Base-by-base conservation (phyloP, 2,797 vertebrate genomes). In the Enteromius fasciolatus region DNA sequence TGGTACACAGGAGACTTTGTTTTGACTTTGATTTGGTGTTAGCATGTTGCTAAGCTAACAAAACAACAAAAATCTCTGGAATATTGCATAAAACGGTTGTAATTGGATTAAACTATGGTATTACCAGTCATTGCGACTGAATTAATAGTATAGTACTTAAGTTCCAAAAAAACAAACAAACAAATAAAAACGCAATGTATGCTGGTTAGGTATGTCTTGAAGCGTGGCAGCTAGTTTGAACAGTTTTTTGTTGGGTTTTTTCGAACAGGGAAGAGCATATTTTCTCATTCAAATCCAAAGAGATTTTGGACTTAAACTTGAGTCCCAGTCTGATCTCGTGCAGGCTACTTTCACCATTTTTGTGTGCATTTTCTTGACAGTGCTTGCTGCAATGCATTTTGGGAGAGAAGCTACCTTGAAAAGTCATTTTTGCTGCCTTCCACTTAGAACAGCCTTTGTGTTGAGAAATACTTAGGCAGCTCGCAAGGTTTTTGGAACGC, bases 31-130 rank as follows among this genome's bases (percentile, higher is more conserved):
- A 50, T 31, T 74, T 36, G 17, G 10, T 11, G 20, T 36, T 54
- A 52, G 28, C 72, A 74, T 74, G 48, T 36, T 74, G 48, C 18
- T n/a, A 54, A 50, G 48, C 25, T 73, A 52, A 31, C 25, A 12
- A 50, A 25, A 72, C 11, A 12, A 28, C 23, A 15, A 15, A 31
- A 63, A 23, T 15, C 12, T 31, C 14, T 63, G 10, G 7, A 25
- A 44, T 23, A 23, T 44, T 36, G 18, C 3, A 9, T 8, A 44
- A 69, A 25, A 44, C 9, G 17, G 3, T 4, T 70, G 25, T 48
- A 10, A 28, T 10, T 25, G 7, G 1, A 48, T 28, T 17, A 8
- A 70, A 48, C 68, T 18, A 17, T 23, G n/a, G 31, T 6, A 50
- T 74, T 52, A 3, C 5, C 18, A 6, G 4, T 20, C 39, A 33